phyloP scores from a whole-genome alignment of 2,113 vertebrate genomes.

The Ellobius talpinus region DNA sequence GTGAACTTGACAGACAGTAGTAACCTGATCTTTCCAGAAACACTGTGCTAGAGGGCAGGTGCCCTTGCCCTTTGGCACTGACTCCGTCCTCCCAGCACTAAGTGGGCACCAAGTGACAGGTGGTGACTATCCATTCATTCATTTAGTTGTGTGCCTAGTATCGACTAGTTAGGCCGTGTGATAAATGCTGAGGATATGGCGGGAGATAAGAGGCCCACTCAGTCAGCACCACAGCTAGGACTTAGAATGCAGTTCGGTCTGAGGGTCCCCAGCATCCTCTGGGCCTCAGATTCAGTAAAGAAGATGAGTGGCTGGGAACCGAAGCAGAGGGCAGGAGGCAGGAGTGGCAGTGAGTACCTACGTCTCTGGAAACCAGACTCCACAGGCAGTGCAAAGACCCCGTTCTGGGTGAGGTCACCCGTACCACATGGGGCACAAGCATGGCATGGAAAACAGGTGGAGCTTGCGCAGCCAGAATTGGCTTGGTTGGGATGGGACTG shows the following conservation, averaged over 20 bases:
- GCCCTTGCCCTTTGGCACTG: neutral
- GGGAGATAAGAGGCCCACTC: neutral
- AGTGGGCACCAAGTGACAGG: neutral
- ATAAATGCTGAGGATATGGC: neutral
- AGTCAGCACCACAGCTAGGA: neutral
- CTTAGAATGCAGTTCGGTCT: neutral
- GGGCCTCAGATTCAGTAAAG: neutral
- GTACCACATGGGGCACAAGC: no score
- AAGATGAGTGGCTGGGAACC: neutral
- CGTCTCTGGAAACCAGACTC: neutral
- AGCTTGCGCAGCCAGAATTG: neutral
- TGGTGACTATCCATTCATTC: neutral
- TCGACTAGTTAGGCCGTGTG: neutral
- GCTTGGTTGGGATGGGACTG: neutral
- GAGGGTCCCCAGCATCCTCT: neutral
- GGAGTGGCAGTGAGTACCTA: neutral
- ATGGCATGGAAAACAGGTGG: neutral
- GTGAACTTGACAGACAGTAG: neutral
- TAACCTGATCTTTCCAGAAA: neutral
- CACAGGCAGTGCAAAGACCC: neutral
- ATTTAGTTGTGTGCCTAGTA: neutral
- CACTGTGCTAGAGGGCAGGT: neutral
- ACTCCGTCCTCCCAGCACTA: neutral
- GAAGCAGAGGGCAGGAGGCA: neutral
- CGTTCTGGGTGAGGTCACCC: rapidly evolving